Evolutionary conservation across 2,797 vertebrate genomes (phyloP).

Genomic region (Lithobates sylvaticus): DNA sequence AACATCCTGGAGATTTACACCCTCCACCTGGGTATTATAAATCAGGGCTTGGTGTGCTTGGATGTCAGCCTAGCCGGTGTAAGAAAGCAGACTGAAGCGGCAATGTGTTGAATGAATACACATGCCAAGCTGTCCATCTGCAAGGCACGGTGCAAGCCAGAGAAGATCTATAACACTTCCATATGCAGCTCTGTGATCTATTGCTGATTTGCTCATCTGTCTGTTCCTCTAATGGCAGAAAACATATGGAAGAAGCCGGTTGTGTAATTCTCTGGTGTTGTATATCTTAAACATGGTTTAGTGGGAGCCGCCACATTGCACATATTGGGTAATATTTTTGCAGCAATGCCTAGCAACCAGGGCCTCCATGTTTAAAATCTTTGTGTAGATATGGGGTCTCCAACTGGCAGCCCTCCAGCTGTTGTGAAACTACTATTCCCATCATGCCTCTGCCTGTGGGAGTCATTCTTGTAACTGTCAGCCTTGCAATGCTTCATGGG

Average conservation of each 20-base stretch:
- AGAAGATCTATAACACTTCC: background rate
- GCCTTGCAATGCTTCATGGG: no score
- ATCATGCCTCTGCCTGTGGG: no score
- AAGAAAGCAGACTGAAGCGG: constrained; percentile 1
- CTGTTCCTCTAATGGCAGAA: background rate
- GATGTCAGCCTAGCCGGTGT: constrained; percentile 5
- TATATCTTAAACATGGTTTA: background rate
- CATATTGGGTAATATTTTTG: background rate
- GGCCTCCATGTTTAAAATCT: background rate
- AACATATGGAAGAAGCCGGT: background rate
- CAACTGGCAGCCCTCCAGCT: no score
- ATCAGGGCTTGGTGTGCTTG: constrained; percentile 29
- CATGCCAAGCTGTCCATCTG: constrained; percentile 23
- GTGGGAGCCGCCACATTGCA: background rate
- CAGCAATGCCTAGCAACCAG: background rate
- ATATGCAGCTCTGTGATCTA: background rate
- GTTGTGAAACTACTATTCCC: no score
- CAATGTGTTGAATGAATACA: background rate
- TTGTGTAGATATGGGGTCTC: background rate
- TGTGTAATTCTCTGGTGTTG: background rate
- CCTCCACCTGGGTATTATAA: constrained; percentile 39
- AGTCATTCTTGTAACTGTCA: no score
- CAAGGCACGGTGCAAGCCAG: background rate
- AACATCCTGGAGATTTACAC: constrained; percentile 33
- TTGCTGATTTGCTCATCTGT: background rate